Evolutionary conservation across 2,797 vertebrate genomes (phyloP).

Genomic region (Amniataba percoides): DNA sequence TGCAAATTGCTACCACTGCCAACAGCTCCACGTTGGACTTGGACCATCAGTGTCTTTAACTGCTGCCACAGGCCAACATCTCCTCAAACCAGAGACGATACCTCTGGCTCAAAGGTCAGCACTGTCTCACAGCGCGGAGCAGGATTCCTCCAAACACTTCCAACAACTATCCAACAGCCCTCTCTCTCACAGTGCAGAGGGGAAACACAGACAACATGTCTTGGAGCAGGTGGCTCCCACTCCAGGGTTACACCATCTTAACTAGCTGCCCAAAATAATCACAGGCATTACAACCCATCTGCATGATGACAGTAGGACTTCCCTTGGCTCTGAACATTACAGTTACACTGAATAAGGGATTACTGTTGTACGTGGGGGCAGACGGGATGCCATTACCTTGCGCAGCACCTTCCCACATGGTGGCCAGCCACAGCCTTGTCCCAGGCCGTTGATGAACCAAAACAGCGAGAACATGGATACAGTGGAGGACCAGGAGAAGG

Average conservation of each 20-base stretch:
- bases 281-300: not conserved
- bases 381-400: conserved; percentile 84
- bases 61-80: conserved; percentile 2
- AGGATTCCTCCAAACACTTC: not conserved
- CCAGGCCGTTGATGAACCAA: conserved; percentile 97
- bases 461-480: conserved; percentile 90
- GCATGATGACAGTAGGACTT: not conserved
- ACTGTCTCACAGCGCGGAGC: not conserved
- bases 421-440: conserved; percentile 97
- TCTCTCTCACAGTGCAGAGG: not conserved
- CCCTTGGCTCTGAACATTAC: not conserved
- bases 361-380: not conserved
- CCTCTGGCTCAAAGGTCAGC: conserved; percentile 26
- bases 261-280: not conserved
- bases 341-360: not conserved
- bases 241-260: not conserved
- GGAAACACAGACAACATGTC: conserved; percentile 5
- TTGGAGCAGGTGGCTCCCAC: conserved; percentile 5
- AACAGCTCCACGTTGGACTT: not conserved
- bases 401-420: conserved; percentile 95
- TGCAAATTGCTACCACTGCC: not conserved
- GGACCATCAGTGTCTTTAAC: conserved; percentile 7
- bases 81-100: not conserved
- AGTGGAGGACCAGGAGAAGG: conserved; percentile 93
- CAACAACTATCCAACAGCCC: conserved; percentile 1